Evolutionary conservation across 2,797 vertebrate genomes (phyloP).

Genomic region (Manis javanica): DNA sequence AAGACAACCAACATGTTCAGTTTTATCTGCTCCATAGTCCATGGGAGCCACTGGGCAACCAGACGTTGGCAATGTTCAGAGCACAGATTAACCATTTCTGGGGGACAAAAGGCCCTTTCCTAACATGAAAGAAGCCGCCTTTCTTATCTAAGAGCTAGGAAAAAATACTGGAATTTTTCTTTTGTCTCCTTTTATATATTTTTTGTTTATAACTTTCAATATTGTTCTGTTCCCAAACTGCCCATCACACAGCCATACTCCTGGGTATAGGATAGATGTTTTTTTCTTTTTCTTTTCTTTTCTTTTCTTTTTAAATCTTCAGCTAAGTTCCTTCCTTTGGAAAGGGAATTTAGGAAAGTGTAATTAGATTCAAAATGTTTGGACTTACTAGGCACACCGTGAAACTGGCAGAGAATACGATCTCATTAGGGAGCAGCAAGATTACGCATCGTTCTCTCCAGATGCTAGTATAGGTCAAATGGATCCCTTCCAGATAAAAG

Average conservation of each 20-base stretch:
- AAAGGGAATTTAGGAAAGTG: neutral
- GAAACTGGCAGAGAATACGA: neutral
- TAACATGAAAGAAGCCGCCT: neutral
- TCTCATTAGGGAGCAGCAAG: neutral
- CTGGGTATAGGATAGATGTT: neutral
- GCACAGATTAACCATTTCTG: neutral
- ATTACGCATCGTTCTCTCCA: neutral
- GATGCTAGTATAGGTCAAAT: neutral
- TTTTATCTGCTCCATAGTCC: neutral
- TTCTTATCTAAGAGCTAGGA: neutral
- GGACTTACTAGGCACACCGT: neutral
- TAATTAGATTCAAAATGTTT: neutral
- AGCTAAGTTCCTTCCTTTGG: neutral
- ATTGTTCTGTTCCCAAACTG: neutral
- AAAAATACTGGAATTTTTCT: neutral
- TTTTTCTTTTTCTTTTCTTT: neutral
- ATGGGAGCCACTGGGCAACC: neutral
- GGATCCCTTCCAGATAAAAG: neutral
- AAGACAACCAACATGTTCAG: neutral
- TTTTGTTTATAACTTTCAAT: neutral
- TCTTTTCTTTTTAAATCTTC: neutral
- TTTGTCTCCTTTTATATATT: neutral
- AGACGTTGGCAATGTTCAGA: neutral
- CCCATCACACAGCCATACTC: neutral
- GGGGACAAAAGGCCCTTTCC: neutral